Evolutionary conservation across 1,140 invertebrate species (phyloP).

Genomic region (Aphis craccivora): DNA sequence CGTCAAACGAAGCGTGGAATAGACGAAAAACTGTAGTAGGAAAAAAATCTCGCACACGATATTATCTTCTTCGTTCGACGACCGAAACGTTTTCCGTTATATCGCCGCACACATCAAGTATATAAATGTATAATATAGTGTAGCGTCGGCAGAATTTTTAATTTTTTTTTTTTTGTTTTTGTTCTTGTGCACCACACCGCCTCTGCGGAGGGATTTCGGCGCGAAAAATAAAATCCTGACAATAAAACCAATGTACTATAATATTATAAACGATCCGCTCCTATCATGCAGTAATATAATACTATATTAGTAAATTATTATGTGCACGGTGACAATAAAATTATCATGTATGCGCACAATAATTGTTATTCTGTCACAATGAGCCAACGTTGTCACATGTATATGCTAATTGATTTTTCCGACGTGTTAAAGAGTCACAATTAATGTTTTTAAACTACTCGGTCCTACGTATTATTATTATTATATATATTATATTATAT

Average conservation of each 20-base stretch:
- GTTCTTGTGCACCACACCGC: neutral
- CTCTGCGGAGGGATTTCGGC: neutral
- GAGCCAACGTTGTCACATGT: neutral
- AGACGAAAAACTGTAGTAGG: neutral
- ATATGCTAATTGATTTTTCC: conserved; percentile 21
- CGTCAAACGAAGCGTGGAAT: conserved; percentile 4
- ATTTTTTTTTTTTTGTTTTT: no score
- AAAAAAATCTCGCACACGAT: neutral
- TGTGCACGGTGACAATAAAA: neutral
- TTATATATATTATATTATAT: neutral
- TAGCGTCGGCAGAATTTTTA: neutral
- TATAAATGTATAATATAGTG: neutral
- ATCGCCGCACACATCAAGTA: neutral
- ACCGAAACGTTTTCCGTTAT: neutral
- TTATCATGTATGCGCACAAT: neutral
- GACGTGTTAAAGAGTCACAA: neutral
- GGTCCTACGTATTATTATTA: neutral
- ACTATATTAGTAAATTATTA: neutral
- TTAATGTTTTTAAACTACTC: neutral
- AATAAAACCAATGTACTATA: neutral
- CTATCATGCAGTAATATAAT: neutral
- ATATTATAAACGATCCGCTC: neutral
- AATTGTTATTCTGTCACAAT: neutral
- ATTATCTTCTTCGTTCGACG: neutral
- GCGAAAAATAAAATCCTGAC: neutral